Base-by-base conservation (phyloP, 2,113 vertebrate species). In the Gasterosteus nipponicus region DNA sequence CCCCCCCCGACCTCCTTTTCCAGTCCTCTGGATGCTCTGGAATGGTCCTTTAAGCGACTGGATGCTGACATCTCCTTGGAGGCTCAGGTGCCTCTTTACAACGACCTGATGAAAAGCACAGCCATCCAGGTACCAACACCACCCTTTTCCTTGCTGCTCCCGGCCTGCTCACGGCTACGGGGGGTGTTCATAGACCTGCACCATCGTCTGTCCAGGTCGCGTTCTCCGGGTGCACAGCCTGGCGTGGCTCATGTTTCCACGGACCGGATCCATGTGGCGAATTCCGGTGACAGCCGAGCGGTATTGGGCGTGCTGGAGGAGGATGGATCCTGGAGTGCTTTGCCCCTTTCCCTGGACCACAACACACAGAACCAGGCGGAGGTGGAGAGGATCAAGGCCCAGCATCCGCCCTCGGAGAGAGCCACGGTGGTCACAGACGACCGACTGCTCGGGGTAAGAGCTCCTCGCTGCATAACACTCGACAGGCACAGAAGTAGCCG, bases 21-120 rank as follows among this genome's bases (percentile, higher is more conserved):
- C 51, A 93, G 92, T 26, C 93, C 94, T 12, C 75, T 86, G 19
- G 97, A 99, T 60, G 97, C 97, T 26, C 80, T 99, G 86, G 69
- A 89, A 35, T 78, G 94, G 6, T 96, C 97, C 0, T 99, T 99
- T 81, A 96, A 94, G 78, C 95, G 97, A 31, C 91, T 99, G 19
- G 98, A 99, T 67, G 93, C 95, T 0, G 97, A 99, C 80, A 96
- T 99, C 87, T 97, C 97, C 0, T 75, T 99, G 79, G 98, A 99
- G 91, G 96, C 96, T 26, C 22, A 26, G 22, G 22, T 96, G 12
- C 95, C 96, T 1, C 86, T 96, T 64, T 94, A 96, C 71, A 95
- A 91, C 5, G 95, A 96, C 47, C 66, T 96, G 44, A 91, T 96
- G 84, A 95, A 89, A 75, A 97, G 94, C 78, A 93, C 96, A 26